Percentiles rank a stretch among this genome's conserved stretches.
These are phyloP conservation scores for Lottia gigantea DNA, from an alignment of 2,888 invertebrate species.

Conservation along the genomic window DNA sequence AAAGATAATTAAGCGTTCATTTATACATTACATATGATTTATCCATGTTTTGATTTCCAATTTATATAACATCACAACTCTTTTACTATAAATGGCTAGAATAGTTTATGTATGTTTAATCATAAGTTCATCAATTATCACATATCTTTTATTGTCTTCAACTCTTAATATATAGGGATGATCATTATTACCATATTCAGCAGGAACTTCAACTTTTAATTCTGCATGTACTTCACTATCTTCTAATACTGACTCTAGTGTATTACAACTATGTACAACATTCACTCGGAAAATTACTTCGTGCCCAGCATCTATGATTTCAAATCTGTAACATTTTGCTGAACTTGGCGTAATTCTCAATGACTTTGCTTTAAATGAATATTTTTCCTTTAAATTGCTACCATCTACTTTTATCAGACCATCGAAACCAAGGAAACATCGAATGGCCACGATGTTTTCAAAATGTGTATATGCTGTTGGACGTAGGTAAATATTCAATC, in stretches of 20 bases:
- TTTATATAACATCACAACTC: no score
- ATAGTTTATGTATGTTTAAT: constrained; percentile 36
- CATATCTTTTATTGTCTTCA: constrained; percentile 54
- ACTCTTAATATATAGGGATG: constrained; percentile 56
- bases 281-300: constrained; percentile 48
- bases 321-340: constrained; percentile 53
- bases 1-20: no score
- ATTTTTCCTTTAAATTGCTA: constrained; percentile 36
- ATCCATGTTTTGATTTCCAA: no score
- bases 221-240: constrained; percentile 39
- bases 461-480: constrained; percentile 48
- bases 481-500: constrained; percentile 53
- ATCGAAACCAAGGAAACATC: constrained; percentile 54
- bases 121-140: constrained; percentile 55
- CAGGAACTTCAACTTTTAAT: constrained; percentile 40
- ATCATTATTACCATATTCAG: constrained; percentile 36
- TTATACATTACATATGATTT: no score
- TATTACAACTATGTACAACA: constrained; percentile 52
- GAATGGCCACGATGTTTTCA: constrained; percentile 54
- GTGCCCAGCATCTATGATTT: constrained; percentile 43
- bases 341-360: constrained; percentile 51
- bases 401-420: constrained; percentile 50
- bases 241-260: constrained; percentile 48
- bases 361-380: constrained; percentile 36
- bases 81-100: no score